Conservation (phyloP, 2,797 vertebrate species). For the Oceanodroma leucorhoa region DNA sequence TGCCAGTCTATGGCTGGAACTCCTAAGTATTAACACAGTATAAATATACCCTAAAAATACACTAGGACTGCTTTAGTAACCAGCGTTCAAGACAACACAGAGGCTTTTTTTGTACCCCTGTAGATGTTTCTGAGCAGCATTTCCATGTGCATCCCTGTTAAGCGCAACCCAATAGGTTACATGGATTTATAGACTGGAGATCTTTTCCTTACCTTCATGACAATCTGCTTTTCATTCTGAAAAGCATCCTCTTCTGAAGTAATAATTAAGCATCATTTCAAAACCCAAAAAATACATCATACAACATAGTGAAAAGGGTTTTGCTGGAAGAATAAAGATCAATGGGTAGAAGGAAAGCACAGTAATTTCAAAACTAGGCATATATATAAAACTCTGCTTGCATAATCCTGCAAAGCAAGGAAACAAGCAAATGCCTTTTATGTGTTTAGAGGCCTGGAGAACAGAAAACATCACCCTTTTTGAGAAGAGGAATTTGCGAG, state of each 20-base stretch:
- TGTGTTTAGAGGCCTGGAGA: neutral
- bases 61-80: neutral
- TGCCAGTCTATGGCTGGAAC: neutral
- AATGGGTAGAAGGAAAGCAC: neutral
- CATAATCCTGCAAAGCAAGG: neutral
- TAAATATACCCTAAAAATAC: neutral
- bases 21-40: neutral
- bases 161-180: neutral
- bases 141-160: neutral
- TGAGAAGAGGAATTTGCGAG: neutral
- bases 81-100: neutral
- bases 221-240: neutral
- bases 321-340: neutral
- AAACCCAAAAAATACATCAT: neutral
- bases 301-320: neutral
- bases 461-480: neutral
- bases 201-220: neutral
- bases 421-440: neutral
- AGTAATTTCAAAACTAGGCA: neutral
- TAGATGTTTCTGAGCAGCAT: neutral
- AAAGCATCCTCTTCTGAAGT: neutral
- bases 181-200: neutral
- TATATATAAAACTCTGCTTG: neutral
- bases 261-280: neutral
- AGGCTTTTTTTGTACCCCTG: neutral